These are phyloP conservation scores for Synaphobranchus kaupii DNA, from an alignment of 2,797 vertebrate species.

Conservation along the genomic window DNA sequence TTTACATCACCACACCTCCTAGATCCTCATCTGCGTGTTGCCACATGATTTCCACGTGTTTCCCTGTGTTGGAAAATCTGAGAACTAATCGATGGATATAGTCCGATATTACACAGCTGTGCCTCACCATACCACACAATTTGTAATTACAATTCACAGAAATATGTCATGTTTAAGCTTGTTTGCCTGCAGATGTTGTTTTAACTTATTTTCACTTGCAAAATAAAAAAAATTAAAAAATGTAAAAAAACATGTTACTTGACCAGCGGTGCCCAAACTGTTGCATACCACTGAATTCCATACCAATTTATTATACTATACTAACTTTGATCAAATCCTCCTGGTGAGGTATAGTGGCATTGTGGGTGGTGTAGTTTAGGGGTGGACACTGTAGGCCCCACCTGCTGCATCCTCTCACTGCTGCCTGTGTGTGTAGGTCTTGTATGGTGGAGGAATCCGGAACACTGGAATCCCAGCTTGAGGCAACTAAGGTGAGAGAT, in stretches of 20 bases:
- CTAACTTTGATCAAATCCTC: slow-evolving; percentile 4
- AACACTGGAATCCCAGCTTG: slow-evolving; percentile 93
- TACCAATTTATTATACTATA: too few species aligned
- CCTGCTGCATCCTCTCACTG: slow-evolving; percentile 38
- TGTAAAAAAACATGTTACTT: not conserved
- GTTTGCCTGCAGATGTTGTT: not conserved
- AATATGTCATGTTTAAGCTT: not conserved
- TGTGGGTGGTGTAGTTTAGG: slow-evolving; percentile 8
- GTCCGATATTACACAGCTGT: not conserved
- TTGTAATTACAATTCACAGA: not conserved
- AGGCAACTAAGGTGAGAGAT: slow-evolving; percentile 92
- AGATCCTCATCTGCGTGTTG: not conserved
- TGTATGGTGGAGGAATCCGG: slow-evolving; percentile 99
- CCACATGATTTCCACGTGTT: not conserved
- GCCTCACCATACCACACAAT: not conserved
- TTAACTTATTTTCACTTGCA: not conserved
- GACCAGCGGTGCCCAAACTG: too few species aligned
- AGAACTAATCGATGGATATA: not conserved
- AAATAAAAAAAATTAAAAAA: not conserved
- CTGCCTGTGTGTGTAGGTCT: slow-evolving; percentile 77
- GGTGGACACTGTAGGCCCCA: slow-evolving; percentile 15
- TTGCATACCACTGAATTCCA: too few species aligned
- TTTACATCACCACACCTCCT: slow-evolving; percentile 22
- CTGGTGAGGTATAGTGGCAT: slow-evolving; percentile 7
- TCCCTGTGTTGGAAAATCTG: not conserved